Evolutionary conservation across 2,888 invertebrate genomes (phyloP), one percentile per base, ranked within the genome.

Genomic region (Tenthredo livida): DNA sequence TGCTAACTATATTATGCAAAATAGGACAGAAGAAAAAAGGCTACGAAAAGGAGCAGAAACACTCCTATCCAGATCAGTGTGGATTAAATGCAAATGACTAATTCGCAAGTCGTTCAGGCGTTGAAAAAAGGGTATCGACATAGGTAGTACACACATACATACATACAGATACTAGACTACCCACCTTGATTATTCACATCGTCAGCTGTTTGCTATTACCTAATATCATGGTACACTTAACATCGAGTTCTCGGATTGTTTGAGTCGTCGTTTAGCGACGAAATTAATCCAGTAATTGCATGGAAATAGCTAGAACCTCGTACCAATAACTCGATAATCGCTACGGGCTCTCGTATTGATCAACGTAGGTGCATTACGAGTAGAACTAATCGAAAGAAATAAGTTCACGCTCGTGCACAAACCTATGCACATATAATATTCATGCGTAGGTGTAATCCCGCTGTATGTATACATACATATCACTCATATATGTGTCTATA

Each of bases 251-350:
- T 61, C 58, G 37, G 80, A 58, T 40, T 80, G 40, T n/a, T 29
- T 29, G 80, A 58, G 40, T 80, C 37, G 80, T 80, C 21, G 61
- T 61, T 78, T 61, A 80, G 80, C 40, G 80, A 80, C 61, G 21
- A 61, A 77, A 61, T 61, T 80, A 80, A 80, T 80, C 80, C 58
- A 61, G 61, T 61, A 80, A 80, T 61, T 80, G 61, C 80, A 80
- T 58, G 77, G 10, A 37, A 50, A 21, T 58, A 77, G 10, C 17
- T 29, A 33, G 29, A 29, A 80, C 80, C 80, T 80, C 61, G 80
- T n/a, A n/a, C 80, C 61, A 61, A 40, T 61, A 80, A 80, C 80
- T 80, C 61, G 80, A 80, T 61, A 25, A 40, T 47, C 77, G 29
- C 54, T 50, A 25, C 33, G 29, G 40, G 25, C 43, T 73, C 43